Conservation (phyloP, 2,888 invertebrate genomes). For the Hypomecis atomaria region DNA sequence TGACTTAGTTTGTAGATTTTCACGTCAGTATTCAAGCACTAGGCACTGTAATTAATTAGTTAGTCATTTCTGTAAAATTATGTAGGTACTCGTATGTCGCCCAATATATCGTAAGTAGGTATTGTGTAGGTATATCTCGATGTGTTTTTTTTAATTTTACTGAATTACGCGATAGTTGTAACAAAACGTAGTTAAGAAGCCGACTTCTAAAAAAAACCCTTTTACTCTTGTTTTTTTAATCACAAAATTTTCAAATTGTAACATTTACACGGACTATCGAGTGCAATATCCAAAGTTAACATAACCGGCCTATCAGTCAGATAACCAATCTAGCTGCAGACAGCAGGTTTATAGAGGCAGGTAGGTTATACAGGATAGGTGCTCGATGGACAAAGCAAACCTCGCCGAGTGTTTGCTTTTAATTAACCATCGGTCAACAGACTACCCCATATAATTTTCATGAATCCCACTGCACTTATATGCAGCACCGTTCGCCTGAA, state of each 20-base stretch:
- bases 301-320: conserved; percentile 10
- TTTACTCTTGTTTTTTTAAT: too few relatives aligned
- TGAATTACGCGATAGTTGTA: too few relatives aligned
- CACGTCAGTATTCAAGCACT: not conserved
- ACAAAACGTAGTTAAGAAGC: too few relatives aligned
- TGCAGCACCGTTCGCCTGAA: conserved; percentile 47
- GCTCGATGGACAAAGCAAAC: conserved; percentile 69
- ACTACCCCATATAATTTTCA: conserved; percentile 75
- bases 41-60: not conserved
- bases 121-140: too few relatives aligned
- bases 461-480: conserved; percentile 70
- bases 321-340: conserved; percentile 19
- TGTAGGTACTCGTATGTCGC: too few relatives aligned
- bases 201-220: too few relatives aligned
- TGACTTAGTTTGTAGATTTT: conserved; percentile 15
- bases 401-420: conserved; percentile 74
- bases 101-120: too few relatives aligned
- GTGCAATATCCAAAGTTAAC: conserved; percentile 12
- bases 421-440: conserved; percentile 79
- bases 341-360: conserved; percentile 24
- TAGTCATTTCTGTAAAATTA: too few relatives aligned
- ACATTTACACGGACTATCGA: not conserved
- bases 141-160: too few relatives aligned
- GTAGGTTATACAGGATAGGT: conserved; percentile 50
- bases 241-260: not conserved